Evolutionary conservation across 2,113 vertebrate species (phyloP), one percentile per base, ranked within the genome.

Genomic region (Raja brachyura): DNA sequence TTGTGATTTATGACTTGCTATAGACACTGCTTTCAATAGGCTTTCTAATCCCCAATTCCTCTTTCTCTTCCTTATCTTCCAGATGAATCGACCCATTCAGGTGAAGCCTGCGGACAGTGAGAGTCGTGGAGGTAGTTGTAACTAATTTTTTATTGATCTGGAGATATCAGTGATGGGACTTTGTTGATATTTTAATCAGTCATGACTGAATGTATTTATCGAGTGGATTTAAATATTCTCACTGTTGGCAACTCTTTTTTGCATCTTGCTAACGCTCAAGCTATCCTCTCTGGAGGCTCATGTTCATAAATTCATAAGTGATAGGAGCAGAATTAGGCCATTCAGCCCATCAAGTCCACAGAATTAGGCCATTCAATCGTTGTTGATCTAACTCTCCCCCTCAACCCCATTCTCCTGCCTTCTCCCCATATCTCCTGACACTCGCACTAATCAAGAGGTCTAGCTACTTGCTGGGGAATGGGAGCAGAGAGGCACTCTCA

Each of bases 21-120:
- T 73, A 73, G 90, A 73, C 70, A 39, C 66, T 54, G 63, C 68
- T 92, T 73, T 92, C 90, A 73, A 73, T 92, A 70, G 66, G 74
- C 48, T 28, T 92, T 92, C 90, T 93, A 75, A 77, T 93, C 20
- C 61, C 18, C 76, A 77, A 61, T 73, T 88, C 59, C 28, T 63
- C 83, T 86, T 14, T 93, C 59, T 93, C 68, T 93, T 93, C 93
- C 93, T 93, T 94, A 90, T 93, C 31, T 95, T 95, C 93, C 96
- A 97, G 97, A 97, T 97, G 97, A 96, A 96, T 1, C 96, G 96
- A 10, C 97, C 97, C 1, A 97, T 97, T 93, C 97, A 97, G 95
- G 97, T 97, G 96, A 97, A 97, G 93, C 98, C 98, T 0, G 98
- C 98, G 0, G 98, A 99, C 97, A 99, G 98, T 75, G 98, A 99